Evolutionary conservation across 2,797 vertebrate genomes (phyloP), one percentile per base, ranked within the genome.

Genomic region (Onychomys arenicola): DNA sequence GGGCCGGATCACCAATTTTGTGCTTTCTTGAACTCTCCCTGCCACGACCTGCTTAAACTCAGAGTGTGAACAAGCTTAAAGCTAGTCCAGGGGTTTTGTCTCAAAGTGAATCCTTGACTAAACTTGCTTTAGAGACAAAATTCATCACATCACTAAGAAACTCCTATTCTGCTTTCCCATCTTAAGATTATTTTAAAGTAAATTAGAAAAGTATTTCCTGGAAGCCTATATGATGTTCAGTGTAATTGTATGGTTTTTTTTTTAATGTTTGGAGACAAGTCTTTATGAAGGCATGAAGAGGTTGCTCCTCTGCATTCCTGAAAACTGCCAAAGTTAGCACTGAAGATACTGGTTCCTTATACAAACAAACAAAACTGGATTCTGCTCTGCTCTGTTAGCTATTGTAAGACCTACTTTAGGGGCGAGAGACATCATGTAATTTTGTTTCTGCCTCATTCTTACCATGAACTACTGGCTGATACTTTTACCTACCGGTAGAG

Each of bases 121-220:
- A 86, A 52, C 46, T 52, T 52, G 7, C 46, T 55, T n/a, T 27
- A 85, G 29, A 49, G 29, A 67, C 43, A 57, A 67, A 85, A 65
- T 13, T 67, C 29, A 67, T 67, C 12, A 13, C 61, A 25, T 17
- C 34, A 55, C 10, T 69, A 52, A 73, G n/a, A 71, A 88, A 10
- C 25, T 13, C 14, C 19, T 67, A 52, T 55, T 55, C 46, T 57
- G 8, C 37, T 37, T 87, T 73, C n/a, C 49, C 40, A n/a, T 27
- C 25, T 69, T 57, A 27, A 63, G 57, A 10, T 76, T 34, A 59
- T 61, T 59, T 49, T 55, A 11, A 86, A 43, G 14, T 61, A n/a
- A 95, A 92, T 76, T 88, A 88, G 76, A 37, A 96, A 90, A 86
- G 46, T 69, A n/a, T 92, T 32, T 73, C 40, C 93, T 90, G 90